Evolutionary conservation across 2,888 invertebrate genomes (phyloP), one percentile per base, ranked within the genome.

Genomic region (Trichopoda pennipes): DNA sequence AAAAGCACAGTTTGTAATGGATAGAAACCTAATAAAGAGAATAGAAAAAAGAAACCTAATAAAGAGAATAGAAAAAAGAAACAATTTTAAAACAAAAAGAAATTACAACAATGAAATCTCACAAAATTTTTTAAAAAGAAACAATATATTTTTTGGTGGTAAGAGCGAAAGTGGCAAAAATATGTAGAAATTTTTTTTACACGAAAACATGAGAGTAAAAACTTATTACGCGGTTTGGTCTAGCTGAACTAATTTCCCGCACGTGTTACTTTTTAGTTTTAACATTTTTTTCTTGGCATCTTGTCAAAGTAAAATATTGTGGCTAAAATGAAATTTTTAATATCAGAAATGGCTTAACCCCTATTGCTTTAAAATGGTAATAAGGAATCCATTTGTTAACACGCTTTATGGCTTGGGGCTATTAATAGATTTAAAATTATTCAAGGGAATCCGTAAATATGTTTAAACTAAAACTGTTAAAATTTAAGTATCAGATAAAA

Each of bases 161-260:
- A 2, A 35, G 12, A 19, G 28, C 28, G 21, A 47, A 63, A 55
- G 17, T 44, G 19, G n/a, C 55, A 56, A 61, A 42, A 16, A 19
- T 19, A 12, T 28, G 28, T 9, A 64, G 12, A 35, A 61, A 47
- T 55, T n/a, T 74, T 56, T 49, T 58, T 58, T 21, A 1, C 16
- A 51, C 38, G 17, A 55, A 77, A 58, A 72, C 49, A 58, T 64
- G 14, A 19, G 12, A 56, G 17, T 9, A 69, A 64, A 56, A 81
- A 70, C 38, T 81, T 74, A 49, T 56, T 51, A 60, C 69, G 77
- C 73, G 81, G 77, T 75, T 66, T 64, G 55, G 38, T 81, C 74
- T 70, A 47, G 81, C 55, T 47, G 51, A 81, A 81, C 78, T 81
- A 81, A 81, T 81, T 78, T 81, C 53, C 53, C 32, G 81, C 81